A percentile compares a stretch with the other conserved stretches of the same genome.
Evolutionary conservation across 2,888 invertebrate genomes (phyloP).

Genomic region (Nemurella pictetii): DNA sequence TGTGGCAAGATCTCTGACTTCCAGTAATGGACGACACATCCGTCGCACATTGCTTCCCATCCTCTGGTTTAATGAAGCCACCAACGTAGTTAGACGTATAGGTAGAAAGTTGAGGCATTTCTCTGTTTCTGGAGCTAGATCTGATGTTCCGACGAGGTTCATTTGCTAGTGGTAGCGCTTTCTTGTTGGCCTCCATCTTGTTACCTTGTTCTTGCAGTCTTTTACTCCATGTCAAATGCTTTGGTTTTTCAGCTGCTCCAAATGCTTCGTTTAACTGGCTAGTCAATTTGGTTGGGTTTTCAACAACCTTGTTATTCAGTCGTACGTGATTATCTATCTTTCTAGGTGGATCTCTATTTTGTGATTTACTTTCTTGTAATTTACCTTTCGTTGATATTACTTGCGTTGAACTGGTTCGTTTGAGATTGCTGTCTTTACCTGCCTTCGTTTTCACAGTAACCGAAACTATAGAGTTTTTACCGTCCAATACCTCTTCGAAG

Average conservation of each 20-base stretch:
- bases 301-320: not conserved
- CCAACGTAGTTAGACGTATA: not conserved
- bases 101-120: not conserved
- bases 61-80: not conserved
- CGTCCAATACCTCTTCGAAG: not conserved
- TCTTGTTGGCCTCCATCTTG: not conserved
- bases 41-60: not conserved
- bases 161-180: not conserved
- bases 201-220: not conserved
- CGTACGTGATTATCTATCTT: not conserved
- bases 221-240: not conserved
- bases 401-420: constrained; percentile 4
- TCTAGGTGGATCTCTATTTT: not conserved
- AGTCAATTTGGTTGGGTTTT: not conserved
- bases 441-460: not conserved
- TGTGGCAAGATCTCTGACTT: not conserved
- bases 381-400: not conserved
- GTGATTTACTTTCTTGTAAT: not conserved
- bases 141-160: not conserved
- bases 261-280: not conserved
- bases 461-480: not conserved
- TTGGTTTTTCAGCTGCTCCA: not conserved
- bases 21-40: not conserved
- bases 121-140: not conserved
- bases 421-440: not conserved